A percentile compares a stretch with the other conserved stretches of the same genome.
These are phyloP conservation scores for Drosophila simulans DNA, from an alignment of 1,140 invertebrate genomes.

Conservation along the genomic window DNA sequence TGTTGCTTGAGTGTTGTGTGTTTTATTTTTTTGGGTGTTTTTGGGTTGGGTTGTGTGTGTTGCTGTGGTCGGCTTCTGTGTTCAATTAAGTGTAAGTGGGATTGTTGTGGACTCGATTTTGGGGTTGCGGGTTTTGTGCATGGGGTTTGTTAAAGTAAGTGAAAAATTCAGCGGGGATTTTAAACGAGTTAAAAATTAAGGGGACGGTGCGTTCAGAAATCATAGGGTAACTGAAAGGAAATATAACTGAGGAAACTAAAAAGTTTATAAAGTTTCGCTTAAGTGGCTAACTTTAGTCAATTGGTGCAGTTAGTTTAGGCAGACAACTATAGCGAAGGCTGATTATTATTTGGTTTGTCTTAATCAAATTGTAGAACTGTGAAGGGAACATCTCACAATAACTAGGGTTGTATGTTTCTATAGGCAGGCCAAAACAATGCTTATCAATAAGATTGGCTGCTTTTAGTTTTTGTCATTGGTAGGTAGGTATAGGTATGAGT, in stretches of 20 bases:
- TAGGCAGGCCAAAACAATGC: constrained; percentile 36
- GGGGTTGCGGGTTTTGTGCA: constrained; percentile 56
- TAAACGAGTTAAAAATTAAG: constrained; percentile 35
- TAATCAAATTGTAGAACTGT: constrained; percentile 83
- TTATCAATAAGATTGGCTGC: constrained; percentile 30
- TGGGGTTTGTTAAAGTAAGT: constrained; percentile 52
- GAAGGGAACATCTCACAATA: constrained; percentile 84
- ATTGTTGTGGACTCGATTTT: constrained; percentile 61
- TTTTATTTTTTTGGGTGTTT: constrained; percentile 34
- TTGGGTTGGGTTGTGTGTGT: constrained; percentile 40
- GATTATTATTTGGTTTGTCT: constrained; percentile 27
- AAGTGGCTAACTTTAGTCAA: constrained; percentile 18
- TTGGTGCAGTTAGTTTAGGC: constrained; percentile 63
- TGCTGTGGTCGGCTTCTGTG: constrained; percentile 37
- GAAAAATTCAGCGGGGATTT: constrained; percentile 40
- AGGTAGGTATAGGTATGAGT: constrained; percentile 39
- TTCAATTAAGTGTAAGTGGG: constrained; percentile 63
- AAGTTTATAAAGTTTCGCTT: constrained; percentile 28
- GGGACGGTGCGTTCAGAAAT: constrained; percentile 40
- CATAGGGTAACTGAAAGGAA: constrained; percentile 36
- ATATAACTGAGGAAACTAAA: constrained; percentile 21
- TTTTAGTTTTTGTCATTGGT: constrained; percentile 35
- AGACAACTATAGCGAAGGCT: constrained; percentile 30
- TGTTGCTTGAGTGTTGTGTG: constrained; percentile 43
- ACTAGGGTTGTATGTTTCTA: constrained; percentile 58